Percentiles rank a stretch among this genome's conserved stretches.
phyloP scores from a whole-genome alignment of 23 tunicate genomes.

The Halocynthia aurantium region DNA sequence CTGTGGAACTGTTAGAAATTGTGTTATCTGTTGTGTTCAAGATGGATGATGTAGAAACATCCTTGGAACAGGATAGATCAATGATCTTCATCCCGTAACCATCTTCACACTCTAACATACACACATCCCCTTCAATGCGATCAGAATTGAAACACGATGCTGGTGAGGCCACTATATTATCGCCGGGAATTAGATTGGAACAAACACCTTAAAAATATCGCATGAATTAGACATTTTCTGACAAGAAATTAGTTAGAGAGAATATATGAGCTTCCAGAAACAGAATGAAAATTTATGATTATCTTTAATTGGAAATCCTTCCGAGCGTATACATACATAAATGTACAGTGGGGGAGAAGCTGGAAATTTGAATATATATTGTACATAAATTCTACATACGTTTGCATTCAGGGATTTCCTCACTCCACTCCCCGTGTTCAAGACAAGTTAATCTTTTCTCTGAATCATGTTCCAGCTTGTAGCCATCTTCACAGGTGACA shows the following conservation, averaged over 20 bases:
- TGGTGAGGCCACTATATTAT: constrained; percentile 21
- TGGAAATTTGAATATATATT: neutral
- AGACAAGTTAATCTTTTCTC: constrained; percentile 32
- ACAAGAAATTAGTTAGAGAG: too few relatives aligned
- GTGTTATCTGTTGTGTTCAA: neutral
- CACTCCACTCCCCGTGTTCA: constrained; percentile 43
- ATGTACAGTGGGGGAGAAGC: too few relatives aligned
- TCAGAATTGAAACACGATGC: constrained; percentile 29
- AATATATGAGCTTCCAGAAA: too few relatives aligned
- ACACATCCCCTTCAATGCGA: constrained; percentile 33
- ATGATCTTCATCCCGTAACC: constrained; percentile 39
- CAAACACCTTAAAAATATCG: constrained; percentile 34
- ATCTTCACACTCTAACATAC: constrained; percentile 31
- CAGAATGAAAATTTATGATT: too few relatives aligned
- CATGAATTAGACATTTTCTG: too few relatives aligned
- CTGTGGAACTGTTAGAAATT: neutral
- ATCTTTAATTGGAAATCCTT: too few relatives aligned
- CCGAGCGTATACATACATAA: too few relatives aligned
- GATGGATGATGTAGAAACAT: neutral
- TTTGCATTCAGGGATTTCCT: constrained; percentile 42
- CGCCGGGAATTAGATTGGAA: constrained; percentile 17
- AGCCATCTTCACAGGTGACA: constrained; percentile 55
- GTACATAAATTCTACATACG: constrained; percentile 15
- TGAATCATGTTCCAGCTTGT: constrained; percentile 21
- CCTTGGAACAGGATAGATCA: constrained; percentile 2